Evolutionary conservation across 2,888 invertebrate species (phyloP).

Genomic region (Cheilosia urbana): DNA sequence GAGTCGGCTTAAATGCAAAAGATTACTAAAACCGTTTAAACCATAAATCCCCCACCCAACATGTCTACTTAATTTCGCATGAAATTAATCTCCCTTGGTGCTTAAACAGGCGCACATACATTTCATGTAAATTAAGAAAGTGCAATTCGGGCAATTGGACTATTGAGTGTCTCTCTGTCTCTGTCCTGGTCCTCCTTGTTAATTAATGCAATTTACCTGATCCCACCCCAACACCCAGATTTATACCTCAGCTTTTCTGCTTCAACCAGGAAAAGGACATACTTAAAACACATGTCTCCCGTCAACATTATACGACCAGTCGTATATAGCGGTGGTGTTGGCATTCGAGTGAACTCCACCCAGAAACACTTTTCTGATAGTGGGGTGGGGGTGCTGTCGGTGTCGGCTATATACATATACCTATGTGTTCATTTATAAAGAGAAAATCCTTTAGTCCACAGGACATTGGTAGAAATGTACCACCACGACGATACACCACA

Average conservation of each 20-base stretch:
- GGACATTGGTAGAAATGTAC: constrained; percentile 53
- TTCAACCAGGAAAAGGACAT: constrained; percentile 47
- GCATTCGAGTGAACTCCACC: constrained; percentile 11
- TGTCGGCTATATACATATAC: not conserved
- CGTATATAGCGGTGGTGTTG: constrained; percentile 43
- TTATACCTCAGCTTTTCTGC: constrained; percentile 36
- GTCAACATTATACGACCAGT: constrained; percentile 36
- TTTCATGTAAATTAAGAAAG: constrained; percentile 68
- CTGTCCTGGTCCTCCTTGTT: constrained; percentile 30
- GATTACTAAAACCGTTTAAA: constrained; percentile 15
- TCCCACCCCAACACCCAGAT: constrained; percentile 19
- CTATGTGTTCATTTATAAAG: constrained; percentile 5
- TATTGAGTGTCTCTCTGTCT: constrained; percentile 7
- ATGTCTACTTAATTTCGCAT: constrained; percentile 39
- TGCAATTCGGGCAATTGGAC: constrained; percentile 64
- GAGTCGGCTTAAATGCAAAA: too few relatives aligned
- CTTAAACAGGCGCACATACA: constrained; percentile 30
- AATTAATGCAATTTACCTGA: constrained; percentile 74
- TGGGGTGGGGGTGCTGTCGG: not conserved
- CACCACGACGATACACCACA: constrained; percentile 64
- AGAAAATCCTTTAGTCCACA: constrained; percentile 50
- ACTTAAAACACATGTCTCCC: constrained; percentile 64
- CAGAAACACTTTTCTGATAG: not conserved
- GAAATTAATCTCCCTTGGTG: constrained; percentile 59
- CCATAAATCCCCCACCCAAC: not conserved